A percentile compares a stretch with the other conserved stretches of the same genome.
phyloP scores from a whole-genome alignment of 2,113 vertebrate species.

The Pelmatolapia mariae region DNA sequence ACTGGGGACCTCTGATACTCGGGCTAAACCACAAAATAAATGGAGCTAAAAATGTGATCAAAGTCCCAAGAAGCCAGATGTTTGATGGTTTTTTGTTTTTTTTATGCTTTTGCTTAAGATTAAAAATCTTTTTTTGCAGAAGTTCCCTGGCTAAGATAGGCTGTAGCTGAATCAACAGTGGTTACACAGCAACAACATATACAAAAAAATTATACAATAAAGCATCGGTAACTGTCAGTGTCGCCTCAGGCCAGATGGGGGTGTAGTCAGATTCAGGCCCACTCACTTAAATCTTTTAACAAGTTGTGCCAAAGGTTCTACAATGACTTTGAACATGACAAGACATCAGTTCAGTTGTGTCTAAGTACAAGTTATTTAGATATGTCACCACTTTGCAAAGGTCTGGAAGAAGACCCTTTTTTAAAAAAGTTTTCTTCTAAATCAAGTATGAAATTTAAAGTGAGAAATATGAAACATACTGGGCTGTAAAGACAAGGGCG shows the following conservation, averaged over 20 bases:
- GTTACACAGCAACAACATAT: not conserved
- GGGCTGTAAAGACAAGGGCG: not conserved
- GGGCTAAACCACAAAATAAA: not conserved
- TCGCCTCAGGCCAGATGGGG: not conserved
- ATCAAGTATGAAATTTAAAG: not conserved
- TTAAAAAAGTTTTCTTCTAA: not conserved
- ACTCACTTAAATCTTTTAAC: not conserved
- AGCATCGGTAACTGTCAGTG: not conserved
- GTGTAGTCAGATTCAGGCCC: not conserved
- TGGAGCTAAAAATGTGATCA: not conserved
- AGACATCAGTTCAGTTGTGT: not conserved
- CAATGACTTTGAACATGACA: not conserved
- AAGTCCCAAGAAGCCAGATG: not conserved
- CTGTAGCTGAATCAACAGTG: not conserved
- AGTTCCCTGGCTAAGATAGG: not conserved
- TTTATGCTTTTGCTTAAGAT: not conserved
- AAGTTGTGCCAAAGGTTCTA: not conserved
- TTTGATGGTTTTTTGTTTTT: fast-evolving
- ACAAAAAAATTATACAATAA: not conserved
- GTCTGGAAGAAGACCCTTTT: not conserved
- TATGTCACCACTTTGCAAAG: not conserved
- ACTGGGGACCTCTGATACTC: not conserved
- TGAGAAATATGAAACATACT: not conserved
- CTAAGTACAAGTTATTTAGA: not conserved
- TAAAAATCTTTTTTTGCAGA: not conserved